Conservation (phyloP, 2,113 vertebrate species). For the Strix aluco region DNA sequence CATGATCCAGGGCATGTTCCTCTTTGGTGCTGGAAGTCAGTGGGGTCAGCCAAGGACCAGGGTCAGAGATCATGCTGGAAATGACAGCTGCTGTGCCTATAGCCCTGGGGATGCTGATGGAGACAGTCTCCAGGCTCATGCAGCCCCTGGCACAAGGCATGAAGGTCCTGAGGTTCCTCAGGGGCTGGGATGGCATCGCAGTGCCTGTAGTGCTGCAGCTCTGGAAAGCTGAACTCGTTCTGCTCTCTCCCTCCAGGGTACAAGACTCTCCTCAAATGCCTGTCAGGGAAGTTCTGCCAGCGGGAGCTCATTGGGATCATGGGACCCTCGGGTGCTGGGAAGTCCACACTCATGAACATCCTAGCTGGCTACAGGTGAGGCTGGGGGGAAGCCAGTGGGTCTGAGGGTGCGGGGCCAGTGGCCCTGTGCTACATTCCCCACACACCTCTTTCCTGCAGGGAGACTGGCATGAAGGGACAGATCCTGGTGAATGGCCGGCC, state of each 20-base stretch:
- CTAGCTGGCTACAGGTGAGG: constrained; percentile 95
- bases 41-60: not conserved
- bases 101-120: not conserved
- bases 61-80: not conserved
- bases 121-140: not conserved
- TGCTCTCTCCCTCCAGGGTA: constrained; percentile 79
- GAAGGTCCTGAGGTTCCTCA: not conserved
- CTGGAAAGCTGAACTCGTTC: not conserved
- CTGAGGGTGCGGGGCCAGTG: not conserved
- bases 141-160: rapidly evolving
- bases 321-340: constrained; percentile 96
- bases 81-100: not conserved
- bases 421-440: not conserved
- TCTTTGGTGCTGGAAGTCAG: rapidly evolving
- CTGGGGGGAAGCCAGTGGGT: rapidly evolving
- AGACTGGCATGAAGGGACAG: constrained; percentile 96
- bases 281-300: constrained; percentile 94
- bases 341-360: constrained; percentile 98
- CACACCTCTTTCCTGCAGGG: constrained; percentile 62
- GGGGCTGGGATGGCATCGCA: not conserved
- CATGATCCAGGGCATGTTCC: not conserved
- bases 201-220: not conserved
- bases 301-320: constrained; percentile 96
- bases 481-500: constrained; percentile 91
- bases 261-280: constrained; percentile 97